Percentiles rank a stretch among this genome's conserved stretches.
Evolutionary conservation across 2,888 invertebrate genomes (phyloP).

Genomic region (Cantharis rufa): DNA sequence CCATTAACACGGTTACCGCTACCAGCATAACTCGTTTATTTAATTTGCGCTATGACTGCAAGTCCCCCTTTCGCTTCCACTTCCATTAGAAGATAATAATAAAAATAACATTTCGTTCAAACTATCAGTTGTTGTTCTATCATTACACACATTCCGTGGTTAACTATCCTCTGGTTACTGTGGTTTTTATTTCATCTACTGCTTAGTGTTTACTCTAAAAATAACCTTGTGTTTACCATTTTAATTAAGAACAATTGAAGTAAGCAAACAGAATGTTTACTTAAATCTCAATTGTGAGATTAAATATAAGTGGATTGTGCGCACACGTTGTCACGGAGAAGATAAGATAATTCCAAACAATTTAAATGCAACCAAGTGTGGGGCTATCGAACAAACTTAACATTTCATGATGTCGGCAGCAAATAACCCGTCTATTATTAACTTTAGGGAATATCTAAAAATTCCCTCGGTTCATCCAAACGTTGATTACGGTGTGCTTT

Average conservation of each 20-base stretch:
- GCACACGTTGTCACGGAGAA: neutral
- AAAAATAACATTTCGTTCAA: neutral
- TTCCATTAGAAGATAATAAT: neutral
- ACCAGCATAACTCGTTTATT: neutral
- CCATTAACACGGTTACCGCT: neutral
- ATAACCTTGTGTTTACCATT: neutral
- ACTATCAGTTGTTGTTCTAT: neutral
- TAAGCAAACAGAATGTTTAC: neutral
- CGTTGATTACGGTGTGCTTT: slow-evolving; percentile 77
- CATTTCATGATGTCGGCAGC: neutral
- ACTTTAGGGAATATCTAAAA: slow-evolving; percentile 81
- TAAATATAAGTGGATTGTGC: neutral
- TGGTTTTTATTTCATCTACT: neutral
- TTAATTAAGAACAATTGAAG: neutral
- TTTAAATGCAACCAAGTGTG: neutral
- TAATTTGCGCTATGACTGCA: neutral
- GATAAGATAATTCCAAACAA: neutral
- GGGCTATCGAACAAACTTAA: neutral
- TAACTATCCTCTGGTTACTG: neutral
- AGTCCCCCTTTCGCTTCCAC: neutral
- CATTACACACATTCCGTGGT: neutral
- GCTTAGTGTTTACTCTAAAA: neutral
- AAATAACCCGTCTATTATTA: slow-evolving; percentile 63
- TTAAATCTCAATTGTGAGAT: neutral
- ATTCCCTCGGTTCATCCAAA: slow-evolving; percentile 89